These are phyloP conservation scores for Crematogaster levior DNA, from an alignment of 2,888 invertebrate species.

Conservation along the genomic window DNA sequence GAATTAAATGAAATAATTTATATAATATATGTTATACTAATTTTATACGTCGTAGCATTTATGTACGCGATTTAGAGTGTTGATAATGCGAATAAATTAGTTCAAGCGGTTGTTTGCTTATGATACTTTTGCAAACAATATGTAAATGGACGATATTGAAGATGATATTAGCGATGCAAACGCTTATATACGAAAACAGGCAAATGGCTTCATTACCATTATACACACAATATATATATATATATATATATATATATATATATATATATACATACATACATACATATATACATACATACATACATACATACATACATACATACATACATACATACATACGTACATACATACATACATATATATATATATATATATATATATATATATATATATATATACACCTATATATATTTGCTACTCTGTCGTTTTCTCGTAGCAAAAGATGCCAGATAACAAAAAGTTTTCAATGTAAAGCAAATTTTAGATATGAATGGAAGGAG, in stretches of 20 bases:
- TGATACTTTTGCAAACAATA: constrained; percentile 13
- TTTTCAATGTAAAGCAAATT: neutral
- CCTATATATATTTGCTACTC: neutral
- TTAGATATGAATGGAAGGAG: neutral
- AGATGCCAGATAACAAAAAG: constrained; percentile 15
- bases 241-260: no score
- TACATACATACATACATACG: no score
- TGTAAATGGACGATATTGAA: neutral
- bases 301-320: no score
- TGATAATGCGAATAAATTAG: constrained; percentile 21
- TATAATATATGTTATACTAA: neutral
- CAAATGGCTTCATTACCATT: no score
- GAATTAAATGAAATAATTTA: neutral
- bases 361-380: no score
- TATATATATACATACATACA: no score
- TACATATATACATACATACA: no score
- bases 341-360: no score
- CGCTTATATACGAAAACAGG: neutral
- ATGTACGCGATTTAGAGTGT: neutral
- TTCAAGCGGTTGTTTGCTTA: neutral
- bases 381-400: no score
- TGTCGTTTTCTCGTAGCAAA: neutral
- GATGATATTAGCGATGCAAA: constrained; percentile 13
- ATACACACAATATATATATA: no score
- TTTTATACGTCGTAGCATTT: neutral